These are phyloP conservation scores for Myotis brandtii DNA, from an alignment of 2,113 vertebrate species.

Conservation along the genomic window DNA sequence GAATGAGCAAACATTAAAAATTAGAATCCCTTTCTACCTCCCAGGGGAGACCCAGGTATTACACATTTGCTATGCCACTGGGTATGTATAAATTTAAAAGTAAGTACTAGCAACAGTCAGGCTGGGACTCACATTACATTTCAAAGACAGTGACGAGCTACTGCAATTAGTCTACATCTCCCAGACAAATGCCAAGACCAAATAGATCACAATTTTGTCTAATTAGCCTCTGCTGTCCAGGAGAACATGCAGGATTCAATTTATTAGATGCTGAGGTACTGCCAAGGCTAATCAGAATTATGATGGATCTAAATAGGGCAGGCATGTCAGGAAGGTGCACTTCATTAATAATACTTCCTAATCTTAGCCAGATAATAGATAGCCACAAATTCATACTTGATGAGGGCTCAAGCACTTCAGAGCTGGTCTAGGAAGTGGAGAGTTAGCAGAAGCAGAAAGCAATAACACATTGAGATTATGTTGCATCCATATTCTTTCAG, in stretches of 20 bases:
- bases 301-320: background rate
- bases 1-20: background rate
- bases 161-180: background rate
- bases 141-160: background rate
- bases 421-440: background rate
- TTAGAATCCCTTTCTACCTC: background rate
- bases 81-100: background rate
- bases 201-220: background rate
- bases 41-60: background rate
- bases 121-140: background rate
- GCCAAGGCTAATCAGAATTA: background rate
- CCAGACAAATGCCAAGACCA: background rate
- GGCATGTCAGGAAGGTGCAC: background rate
- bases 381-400: background rate
- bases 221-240: background rate
- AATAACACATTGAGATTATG: background rate
- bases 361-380: background rate
- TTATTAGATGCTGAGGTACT: background rate
- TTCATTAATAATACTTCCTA: background rate
- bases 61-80: background rate
- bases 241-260: background rate
- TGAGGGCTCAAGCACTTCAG: background rate
- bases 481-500: background rate
- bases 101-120: background rate
- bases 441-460: slow-evolving; percentile 3